phyloP scores from a whole-genome alignment of 2,888 invertebrate species.

The Erynnis tages region DNA sequence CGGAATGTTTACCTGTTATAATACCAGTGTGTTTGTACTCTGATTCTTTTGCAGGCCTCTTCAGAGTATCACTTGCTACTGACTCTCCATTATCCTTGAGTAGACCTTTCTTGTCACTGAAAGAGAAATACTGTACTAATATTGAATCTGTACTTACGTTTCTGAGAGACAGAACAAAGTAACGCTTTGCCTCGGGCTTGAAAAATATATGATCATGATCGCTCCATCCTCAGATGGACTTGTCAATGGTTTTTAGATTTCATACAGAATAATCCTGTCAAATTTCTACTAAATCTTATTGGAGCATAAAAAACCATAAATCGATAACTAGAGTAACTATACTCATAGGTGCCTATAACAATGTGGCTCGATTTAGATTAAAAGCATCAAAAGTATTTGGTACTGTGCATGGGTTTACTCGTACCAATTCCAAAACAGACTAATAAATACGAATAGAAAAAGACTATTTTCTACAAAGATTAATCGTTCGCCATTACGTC shows the following conservation, averaged over 20 bases:
- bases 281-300: no score
- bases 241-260: no score
- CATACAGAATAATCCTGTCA: no score
- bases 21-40: constrained; percentile 73
- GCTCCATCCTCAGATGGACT: no score
- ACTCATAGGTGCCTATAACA: no score
- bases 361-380: no score
- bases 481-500: constrained; percentile 23
- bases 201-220: no score
- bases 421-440: neutral
- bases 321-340: no score
- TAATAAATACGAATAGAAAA: constrained; percentile 1
- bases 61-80: constrained; percentile 45
- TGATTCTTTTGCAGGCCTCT: constrained; percentile 58
- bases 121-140: constrained; percentile 35
- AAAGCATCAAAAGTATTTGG: no score
- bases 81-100: constrained; percentile 56
- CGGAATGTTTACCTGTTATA: constrained; percentile 74
- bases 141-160: neutral
- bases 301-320: no score
- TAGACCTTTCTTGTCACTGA: constrained; percentile 71
- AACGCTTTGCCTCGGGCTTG: no score
- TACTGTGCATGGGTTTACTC: no score
- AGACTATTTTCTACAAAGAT: constrained; percentile 9
- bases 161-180: neutral